Evolutionary conservation across 2,888 invertebrate species (phyloP).

Genomic region (Scaptomyza polygonia): DNA sequence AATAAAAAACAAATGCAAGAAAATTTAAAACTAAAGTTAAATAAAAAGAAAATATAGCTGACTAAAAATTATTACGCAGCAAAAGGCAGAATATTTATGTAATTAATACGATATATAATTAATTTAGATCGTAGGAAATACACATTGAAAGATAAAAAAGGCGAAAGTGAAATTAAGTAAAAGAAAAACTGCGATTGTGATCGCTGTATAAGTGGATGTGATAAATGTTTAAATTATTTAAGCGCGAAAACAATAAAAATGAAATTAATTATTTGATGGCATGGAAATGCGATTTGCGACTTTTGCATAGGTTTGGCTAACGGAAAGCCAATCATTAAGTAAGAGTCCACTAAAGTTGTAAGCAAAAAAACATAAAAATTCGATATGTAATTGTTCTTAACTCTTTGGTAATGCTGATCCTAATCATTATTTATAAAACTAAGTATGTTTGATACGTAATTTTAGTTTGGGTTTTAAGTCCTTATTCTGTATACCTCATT

Average conservation of each 20-base stretch:
- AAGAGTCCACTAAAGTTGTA: constrained; percentile 69
- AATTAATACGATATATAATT: constrained; percentile 58
- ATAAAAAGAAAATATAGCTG: constrained; percentile 22
- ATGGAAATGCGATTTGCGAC: constrained; percentile 58
- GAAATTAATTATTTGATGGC: constrained; percentile 57
- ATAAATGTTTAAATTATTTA: constrained; percentile 83
- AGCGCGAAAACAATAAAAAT: constrained; percentile 64
- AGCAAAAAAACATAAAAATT: constrained; percentile 28
- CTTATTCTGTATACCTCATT: constrained; percentile 74
- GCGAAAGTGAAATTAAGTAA: constrained; percentile 51
- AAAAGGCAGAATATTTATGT: constrained; percentile 55
- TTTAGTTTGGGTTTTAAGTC: constrained; percentile 63
- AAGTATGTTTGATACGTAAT: constrained; percentile 49
- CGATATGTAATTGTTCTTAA: constrained; percentile 45
- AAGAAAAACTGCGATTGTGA: constrained; percentile 73
- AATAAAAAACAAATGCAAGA: constrained; percentile 14
- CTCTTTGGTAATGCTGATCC: constrained; percentile 59
- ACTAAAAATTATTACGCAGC: constrained; percentile 53
- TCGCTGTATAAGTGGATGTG: constrained; percentile 83
- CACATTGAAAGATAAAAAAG: constrained; percentile 38
- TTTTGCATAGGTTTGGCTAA: constrained; percentile 69
- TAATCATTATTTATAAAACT: constrained; percentile 50
- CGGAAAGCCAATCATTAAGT: constrained; percentile 50
- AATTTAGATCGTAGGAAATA: constrained; percentile 34
- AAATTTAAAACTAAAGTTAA: constrained; percentile 57